Conservation (phyloP, 2,797 vertebrate species). For the Tapera naevia region DNA sequence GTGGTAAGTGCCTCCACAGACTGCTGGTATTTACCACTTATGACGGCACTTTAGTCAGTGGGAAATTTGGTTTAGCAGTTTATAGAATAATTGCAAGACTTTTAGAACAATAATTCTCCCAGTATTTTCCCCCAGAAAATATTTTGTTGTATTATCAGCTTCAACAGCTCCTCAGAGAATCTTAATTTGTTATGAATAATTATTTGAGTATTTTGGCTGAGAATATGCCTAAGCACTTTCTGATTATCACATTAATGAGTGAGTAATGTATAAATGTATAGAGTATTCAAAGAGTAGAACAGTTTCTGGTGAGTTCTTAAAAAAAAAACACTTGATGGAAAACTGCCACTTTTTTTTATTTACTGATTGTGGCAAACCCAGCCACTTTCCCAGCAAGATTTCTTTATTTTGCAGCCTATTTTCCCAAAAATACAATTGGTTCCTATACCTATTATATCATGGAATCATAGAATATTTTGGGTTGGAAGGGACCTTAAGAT, state of each 20-base stretch:
- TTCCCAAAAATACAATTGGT: neutral
- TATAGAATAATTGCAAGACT: neutral
- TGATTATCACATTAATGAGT: neutral
- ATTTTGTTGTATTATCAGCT: neutral
- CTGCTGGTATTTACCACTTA: neutral
- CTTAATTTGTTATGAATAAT: neutral
- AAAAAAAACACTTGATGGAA: no score
- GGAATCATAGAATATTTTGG: no score
- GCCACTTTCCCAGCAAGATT: neutral
- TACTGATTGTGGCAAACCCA: no score
- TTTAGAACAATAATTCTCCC: slow-evolving; percentile 10
- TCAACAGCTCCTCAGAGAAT: neutral
- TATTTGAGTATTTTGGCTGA: slow-evolving; percentile 5
- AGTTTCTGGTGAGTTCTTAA: no score
- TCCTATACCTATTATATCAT: neutral
- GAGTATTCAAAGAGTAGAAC: neutral
- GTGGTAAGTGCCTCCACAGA: neutral
- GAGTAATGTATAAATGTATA: neutral
- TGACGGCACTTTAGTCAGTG: neutral
- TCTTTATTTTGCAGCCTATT: neutral
- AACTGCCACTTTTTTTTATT: no score
- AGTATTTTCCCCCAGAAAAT: neutral
- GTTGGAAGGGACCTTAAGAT: no score
- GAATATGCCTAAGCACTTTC: neutral
- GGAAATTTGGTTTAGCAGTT: neutral